Conservation (phyloP, 2,888 invertebrate species). For the Temnothorax rugatulus region DNA sequence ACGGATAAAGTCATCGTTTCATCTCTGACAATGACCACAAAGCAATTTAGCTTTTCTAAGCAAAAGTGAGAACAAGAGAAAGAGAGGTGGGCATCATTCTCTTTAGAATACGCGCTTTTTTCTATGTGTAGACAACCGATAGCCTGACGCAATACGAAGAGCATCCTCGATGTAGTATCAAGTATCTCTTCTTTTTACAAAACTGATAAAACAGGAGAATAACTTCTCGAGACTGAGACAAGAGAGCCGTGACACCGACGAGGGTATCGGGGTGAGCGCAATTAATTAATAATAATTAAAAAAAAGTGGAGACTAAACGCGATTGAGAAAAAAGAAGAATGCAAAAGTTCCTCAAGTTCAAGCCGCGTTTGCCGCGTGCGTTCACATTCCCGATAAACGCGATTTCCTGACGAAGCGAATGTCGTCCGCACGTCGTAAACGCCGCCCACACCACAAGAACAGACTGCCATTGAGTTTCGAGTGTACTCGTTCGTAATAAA, state of each 20-base stretch:
- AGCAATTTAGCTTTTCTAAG: conserved; percentile 42
- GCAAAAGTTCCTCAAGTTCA: conserved; percentile 75
- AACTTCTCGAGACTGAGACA: conserved; percentile 50
- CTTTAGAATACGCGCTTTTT: conserved; percentile 43
- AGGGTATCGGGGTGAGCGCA: conserved; percentile 34
- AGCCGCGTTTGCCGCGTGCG: conserved; percentile 71
- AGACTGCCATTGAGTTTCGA: conserved; percentile 79
- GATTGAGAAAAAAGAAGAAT: conserved; percentile 48
- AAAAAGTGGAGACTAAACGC: conserved; percentile 15
- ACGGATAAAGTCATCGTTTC: conserved; percentile 38
- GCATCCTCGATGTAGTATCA: conserved; percentile 31
- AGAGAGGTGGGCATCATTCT: conserved; percentile 16
- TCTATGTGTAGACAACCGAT: conserved; percentile 50
- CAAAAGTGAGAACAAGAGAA: neutral
- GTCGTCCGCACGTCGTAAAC: conserved; percentile 59
- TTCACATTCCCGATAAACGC: conserved; percentile 47
- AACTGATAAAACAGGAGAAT: conserved; percentile 36
- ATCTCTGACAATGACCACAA: conserved; percentile 33
- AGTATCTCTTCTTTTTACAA: conserved; percentile 33
- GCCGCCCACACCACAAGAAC: conserved; percentile 74
- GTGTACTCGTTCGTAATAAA: conserved; percentile 75
- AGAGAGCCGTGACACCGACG: conserved; percentile 43
- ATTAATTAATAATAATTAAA: conserved; percentile 41
- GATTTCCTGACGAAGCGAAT: conserved; percentile 39
- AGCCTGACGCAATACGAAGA: conserved; percentile 22